phyloP scores from a whole-genome alignment of 1,140 invertebrate species.

The Leptinotarsa lineolata region DNA sequence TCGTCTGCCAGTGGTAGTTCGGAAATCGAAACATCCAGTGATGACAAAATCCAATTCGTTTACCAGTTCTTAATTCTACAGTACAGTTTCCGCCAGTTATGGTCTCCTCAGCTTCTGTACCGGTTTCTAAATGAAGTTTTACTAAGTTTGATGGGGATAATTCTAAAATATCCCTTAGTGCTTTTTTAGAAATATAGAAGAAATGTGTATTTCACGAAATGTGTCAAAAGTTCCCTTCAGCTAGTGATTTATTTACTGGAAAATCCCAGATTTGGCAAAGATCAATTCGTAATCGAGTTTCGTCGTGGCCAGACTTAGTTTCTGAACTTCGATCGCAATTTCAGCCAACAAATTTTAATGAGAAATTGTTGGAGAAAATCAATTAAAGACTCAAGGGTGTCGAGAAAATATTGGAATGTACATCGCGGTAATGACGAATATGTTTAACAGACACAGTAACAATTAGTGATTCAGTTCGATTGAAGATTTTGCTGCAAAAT shows the following conservation, averaged over 20 bases:
- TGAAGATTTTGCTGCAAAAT: constrained; percentile 47
- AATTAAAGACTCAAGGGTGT: constrained; percentile 44
- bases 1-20: neutral
- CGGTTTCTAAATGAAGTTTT: neutral
- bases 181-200: constrained; percentile 45
- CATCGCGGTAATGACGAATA: constrained; percentile 47
- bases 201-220: constrained; percentile 42
- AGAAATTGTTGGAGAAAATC: constrained; percentile 46
- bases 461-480: constrained; percentile 40
- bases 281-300: neutral
- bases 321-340: constrained; percentile 34
- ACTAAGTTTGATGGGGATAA: constrained; percentile 40
- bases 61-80: neutral
- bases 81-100: neutral
- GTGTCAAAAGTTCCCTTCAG: constrained; percentile 36
- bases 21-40: neutral
- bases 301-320: neutral
- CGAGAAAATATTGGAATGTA: constrained; percentile 45
- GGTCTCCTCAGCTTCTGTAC: neutral
- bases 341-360: constrained; percentile 42
- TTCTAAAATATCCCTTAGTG: constrained; percentile 38
- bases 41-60: neutral
- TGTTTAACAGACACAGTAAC: constrained; percentile 43
- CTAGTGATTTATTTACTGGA: constrained; percentile 44
- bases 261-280: constrained; percentile 43